A percentile compares a stretch with the other conserved stretches of the same genome.
Evolutionary conservation across 2,888 invertebrate genomes (phyloP).

Genomic region (Xestia sexstrigata): DNA sequence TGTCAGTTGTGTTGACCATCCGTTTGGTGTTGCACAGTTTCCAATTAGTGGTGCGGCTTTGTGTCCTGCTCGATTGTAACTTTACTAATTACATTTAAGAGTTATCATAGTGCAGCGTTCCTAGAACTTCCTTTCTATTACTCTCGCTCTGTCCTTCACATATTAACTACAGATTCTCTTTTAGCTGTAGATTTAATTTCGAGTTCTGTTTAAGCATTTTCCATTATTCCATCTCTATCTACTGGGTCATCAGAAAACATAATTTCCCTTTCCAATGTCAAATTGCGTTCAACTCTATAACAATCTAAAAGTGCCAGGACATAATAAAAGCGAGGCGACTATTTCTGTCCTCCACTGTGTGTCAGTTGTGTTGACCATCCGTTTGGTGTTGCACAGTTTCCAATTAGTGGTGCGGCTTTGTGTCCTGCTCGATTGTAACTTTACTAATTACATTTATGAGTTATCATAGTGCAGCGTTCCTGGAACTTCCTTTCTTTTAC

Average conservation of each 20-base stretch:
- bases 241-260: background rate
- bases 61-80: no score
- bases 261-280: background rate
- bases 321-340: constrained; percentile 1
- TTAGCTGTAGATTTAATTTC: no score
- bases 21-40: no score
- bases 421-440: constrained; percentile 71
- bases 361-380: constrained; percentile 57
- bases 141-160: no score
- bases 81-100: no score
- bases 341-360: constrained; percentile 54
- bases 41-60: no score
- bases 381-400: constrained; percentile 76
- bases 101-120: no score
- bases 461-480: background rate
- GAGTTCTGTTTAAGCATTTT: no score
- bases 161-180: no score
- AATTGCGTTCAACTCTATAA: background rate
- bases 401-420: constrained; percentile 83
- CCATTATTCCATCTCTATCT: background rate
- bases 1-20: constrained; percentile 28
- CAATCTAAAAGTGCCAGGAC: background rate
- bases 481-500: background rate
- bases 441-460: constrained; percentile 51
- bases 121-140: no score